These are phyloP conservation scores for Philaenus spumarius DNA, from an alignment of 1,140 invertebrate species.

Conservation along the genomic window DNA sequence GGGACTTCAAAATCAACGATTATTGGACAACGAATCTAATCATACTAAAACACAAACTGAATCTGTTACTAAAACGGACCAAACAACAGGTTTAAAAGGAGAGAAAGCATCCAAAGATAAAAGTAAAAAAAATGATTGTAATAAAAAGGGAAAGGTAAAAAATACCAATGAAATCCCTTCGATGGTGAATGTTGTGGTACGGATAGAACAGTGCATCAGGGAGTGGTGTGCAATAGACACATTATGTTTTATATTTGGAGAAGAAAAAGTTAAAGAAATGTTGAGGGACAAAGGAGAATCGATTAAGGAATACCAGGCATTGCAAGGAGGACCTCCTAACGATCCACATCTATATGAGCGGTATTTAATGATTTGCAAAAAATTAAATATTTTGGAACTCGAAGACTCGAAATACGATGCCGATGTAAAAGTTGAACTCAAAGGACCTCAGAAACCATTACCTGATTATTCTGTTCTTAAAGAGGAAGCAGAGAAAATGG, in stretches of 20 bases:
- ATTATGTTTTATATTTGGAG: constrained; percentile 47
- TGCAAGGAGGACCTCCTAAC: constrained; percentile 1
- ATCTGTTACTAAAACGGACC: no score
- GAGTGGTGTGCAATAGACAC: constrained; percentile 55
- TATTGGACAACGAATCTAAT: no score
- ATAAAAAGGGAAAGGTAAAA: constrained; percentile 1
- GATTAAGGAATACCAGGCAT: not conserved
- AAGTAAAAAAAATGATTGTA: not conserved
- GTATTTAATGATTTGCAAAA: constrained; percentile 47
- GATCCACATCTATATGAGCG: constrained; percentile 33
- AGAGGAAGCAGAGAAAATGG: constrained; percentile 47
- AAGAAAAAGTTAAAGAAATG: constrained; percentile 47
- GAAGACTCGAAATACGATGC: constrained; percentile 19
- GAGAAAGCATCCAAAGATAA: no score
- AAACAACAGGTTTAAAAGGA: no score
- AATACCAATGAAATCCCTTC: not conserved
- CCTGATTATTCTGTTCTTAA: constrained; percentile 49
- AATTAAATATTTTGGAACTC: constrained; percentile 34
- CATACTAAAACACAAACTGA: no score
- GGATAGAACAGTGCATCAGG: constrained; percentile 46
- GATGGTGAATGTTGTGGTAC: constrained; percentile 20
- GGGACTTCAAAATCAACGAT: no score
- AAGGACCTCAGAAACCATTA: constrained; percentile 43
- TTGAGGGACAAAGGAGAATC: constrained; percentile 42
- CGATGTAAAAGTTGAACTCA: constrained; percentile 31